These are phyloP conservation scores for Halichoeres trimaculatus DNA, from an alignment of 2,113 vertebrate genomes.

Conservation along the genomic window DNA sequence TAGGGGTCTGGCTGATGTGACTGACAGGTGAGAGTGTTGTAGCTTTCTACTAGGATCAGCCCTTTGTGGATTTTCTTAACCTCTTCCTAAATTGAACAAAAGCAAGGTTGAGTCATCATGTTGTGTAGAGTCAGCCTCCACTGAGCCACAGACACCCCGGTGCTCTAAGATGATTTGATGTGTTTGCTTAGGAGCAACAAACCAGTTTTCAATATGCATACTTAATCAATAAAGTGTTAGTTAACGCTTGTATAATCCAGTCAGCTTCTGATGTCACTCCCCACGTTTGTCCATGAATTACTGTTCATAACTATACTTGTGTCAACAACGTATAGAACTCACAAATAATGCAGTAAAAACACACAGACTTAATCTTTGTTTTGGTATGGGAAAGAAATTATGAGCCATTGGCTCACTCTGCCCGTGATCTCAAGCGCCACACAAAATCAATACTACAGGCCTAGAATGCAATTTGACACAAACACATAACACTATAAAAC, in stretches of 20 bases:
- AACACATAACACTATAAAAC: conserved; percentile 50
- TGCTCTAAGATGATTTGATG: too few species aligned
- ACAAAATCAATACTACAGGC: conserved; percentile 58
- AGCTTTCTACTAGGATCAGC: too few species aligned
- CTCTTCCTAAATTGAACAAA: too few species aligned
- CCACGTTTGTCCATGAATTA: neutral
- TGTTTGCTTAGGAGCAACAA: too few species aligned
- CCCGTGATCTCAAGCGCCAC: conserved; percentile 55
- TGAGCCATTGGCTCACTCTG: conserved; percentile 45
- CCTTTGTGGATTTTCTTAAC: too few species aligned
- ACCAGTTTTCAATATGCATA: too few species aligned
- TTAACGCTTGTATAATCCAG: neutral
- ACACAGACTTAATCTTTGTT: conserved; percentile 10
- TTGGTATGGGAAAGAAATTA: conserved; percentile 23
- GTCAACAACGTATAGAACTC: conserved; percentile 20
- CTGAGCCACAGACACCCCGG: too few species aligned
- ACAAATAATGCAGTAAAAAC: conserved; percentile 30
- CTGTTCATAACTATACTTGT: neutral
- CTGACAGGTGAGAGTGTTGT: too few species aligned
- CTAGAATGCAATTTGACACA: conserved; percentile 55
- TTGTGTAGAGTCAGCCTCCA: too few species aligned
- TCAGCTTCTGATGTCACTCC: conserved; percentile 4
- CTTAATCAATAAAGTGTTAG: too few species aligned
- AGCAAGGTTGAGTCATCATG: too few species aligned
- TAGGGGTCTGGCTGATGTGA: too few species aligned